These are phyloP conservation scores for Teleogryllus oceanicus DNA, from an alignment of 2,888 invertebrate genomes.

Conservation along the genomic window DNA sequence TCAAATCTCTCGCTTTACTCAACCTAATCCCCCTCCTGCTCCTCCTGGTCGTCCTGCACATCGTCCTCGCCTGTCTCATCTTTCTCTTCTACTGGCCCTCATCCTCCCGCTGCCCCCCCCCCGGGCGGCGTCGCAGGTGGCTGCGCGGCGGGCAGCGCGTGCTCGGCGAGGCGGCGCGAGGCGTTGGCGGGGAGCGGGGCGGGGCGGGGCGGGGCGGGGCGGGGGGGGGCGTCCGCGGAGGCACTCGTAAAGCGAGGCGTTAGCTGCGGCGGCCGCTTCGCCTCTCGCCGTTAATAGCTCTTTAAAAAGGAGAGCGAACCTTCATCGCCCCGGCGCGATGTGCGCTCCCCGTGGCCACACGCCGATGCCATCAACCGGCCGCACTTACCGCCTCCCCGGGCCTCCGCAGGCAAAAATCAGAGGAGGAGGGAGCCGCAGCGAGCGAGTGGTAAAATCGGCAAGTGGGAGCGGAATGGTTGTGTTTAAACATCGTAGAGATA, in stretches of 20 bases:
- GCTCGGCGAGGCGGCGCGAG: conserved; percentile 23
- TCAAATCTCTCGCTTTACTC: too few species aligned
- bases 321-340: not conserved
- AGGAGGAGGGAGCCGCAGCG: too few species aligned
- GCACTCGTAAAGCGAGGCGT: conserved; percentile 18
- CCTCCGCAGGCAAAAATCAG: not conserved
- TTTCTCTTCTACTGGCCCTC: too few species aligned
- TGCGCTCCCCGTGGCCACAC: not conserved
- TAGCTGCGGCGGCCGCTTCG: too few species aligned
- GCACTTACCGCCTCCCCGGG: not conserved
- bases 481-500: too few species aligned
- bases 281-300: too few species aligned
- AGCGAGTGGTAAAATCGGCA: too few species aligned
- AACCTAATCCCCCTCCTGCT: too few species aligned
- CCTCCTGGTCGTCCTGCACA: too few species aligned
- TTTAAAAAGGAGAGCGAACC: not conserved
- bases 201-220: conserved; percentile 24
- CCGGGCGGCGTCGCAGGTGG: conserved; percentile 36
- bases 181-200: conserved; percentile 28
- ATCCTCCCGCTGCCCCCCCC: not conserved
- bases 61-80: too few species aligned
- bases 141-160: conserved; percentile 39
- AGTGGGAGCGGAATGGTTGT: too few species aligned
- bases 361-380: not conserved
- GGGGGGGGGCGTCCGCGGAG: conserved; percentile 24